Conservation (phyloP, 2,113 vertebrate species). For the Camelus bactrianus region DNA sequence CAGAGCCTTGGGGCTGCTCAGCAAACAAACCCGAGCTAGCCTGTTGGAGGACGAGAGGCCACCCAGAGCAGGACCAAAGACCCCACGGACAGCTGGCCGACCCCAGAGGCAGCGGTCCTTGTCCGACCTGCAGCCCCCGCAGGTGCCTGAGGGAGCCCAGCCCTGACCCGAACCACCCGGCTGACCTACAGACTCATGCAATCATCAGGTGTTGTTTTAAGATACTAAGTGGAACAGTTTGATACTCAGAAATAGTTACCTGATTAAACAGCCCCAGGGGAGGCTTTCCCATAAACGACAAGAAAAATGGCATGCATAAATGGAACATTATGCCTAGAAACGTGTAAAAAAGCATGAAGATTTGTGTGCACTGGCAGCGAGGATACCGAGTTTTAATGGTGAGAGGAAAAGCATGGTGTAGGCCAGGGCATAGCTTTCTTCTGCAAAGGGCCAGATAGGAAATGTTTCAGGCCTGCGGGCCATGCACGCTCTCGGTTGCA, state of each 20-base stretch:
- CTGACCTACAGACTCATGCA: rapidly evolving
- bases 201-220: not conserved
- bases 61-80: not conserved
- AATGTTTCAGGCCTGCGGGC: not conserved
- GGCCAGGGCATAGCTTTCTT: not conserved
- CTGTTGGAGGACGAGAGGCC: not conserved
- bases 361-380: rapidly evolving
- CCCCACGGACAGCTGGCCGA: not conserved
- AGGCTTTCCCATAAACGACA: not conserved
- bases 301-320: not conserved
- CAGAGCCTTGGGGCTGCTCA: not conserved
- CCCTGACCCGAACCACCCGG: not conserved
- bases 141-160: not conserved
- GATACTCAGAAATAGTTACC: not conserved
- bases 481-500: not conserved
- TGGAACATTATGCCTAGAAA: not conserved
- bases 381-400: too few species aligned
- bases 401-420: not conserved
- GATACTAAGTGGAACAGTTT: not conserved
- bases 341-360: not conserved
- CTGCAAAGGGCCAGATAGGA: not conserved
- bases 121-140: not conserved
- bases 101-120: not conserved
- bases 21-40: too few species aligned
- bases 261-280: not conserved